A percentile compares a stretch with the other conserved stretches of the same genome.
phyloP scores from a whole-genome alignment of 2,113 vertebrate species.

The Anser cygnoides region DNA sequence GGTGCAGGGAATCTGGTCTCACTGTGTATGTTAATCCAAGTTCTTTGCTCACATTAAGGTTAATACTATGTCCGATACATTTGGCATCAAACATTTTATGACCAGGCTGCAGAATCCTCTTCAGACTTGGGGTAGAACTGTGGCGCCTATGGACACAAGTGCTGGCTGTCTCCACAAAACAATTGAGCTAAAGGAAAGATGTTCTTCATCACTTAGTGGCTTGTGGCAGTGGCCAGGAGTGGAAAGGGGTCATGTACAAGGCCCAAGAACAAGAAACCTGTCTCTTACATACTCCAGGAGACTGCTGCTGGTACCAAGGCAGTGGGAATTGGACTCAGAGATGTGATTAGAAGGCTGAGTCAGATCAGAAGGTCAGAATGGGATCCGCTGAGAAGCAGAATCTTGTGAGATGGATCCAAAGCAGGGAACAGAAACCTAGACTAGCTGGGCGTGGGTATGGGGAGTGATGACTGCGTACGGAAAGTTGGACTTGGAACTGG shows the following conservation, averaged over 20 bases:
- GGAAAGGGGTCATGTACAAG: not conserved
- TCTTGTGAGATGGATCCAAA: not conserved
- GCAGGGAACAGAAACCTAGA: slow-evolving; percentile 2
- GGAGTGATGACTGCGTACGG: not conserved
- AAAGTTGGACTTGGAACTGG: slow-evolving; percentile 43
- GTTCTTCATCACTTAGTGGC: not conserved
- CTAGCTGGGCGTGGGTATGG: not conserved
- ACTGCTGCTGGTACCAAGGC: not conserved
- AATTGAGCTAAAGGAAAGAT: not conserved
- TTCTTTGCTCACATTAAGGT: not conserved
- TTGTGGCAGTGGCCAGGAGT: not conserved
- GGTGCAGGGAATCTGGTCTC: not conserved
- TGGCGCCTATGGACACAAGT: not conserved
- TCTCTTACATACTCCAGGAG: not conserved
- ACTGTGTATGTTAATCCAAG: not conserved
- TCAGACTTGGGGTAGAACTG: not conserved
- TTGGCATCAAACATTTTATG: not conserved
- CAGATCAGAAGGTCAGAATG: not conserved
- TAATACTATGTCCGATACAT: not conserved
- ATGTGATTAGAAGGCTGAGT: not conserved
- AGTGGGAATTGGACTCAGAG: not conserved
- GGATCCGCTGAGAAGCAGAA: not conserved
- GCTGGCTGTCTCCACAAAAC: not conserved
- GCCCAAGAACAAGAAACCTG: not conserved
- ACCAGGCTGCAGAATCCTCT: not conserved